A percentile compares a stretch with the other conserved stretches of the same genome.
These are phyloP conservation scores for Spilogale gracilis DNA, from an alignment of 2,113 vertebrate genomes.

Conservation along the genomic window DNA sequence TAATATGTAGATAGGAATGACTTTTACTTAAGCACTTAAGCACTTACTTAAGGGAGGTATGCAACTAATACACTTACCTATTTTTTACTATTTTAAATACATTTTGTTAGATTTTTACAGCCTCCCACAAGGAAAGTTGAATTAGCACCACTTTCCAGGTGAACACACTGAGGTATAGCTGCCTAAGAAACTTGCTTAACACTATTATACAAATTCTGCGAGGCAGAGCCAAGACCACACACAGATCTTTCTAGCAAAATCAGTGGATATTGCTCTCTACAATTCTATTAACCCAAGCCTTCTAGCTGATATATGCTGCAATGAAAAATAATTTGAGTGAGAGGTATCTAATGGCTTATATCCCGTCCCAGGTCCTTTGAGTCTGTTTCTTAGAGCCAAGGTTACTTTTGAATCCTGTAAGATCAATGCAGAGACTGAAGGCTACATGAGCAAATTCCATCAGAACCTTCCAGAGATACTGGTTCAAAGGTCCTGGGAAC, in stretches of 20 bases:
- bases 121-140: not conserved
- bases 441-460: not conserved
- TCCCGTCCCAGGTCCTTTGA: not conserved
- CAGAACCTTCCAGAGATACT: not conserved
- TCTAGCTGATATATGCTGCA: not conserved
- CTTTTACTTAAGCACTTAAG: not conserved
- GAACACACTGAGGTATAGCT: not conserved
- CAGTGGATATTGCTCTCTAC: not conserved
- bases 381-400: not conserved
- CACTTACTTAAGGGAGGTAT: not conserved
- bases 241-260: not conserved
- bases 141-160: not conserved
- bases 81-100: constrained; percentile 28
- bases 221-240: not conserved
- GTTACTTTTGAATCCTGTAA: not conserved
- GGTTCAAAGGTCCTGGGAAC: not conserved
- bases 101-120: not conserved
- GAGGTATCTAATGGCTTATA: not conserved
- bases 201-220: not conserved
- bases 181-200: not conserved
- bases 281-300: not conserved
- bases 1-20: not conserved
- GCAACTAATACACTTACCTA: not conserved
- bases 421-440: not conserved
- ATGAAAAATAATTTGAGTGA: not conserved